Conservation (phyloP, 2,113 vertebrate species). For the Hippocampus mohnikei region DNA sequence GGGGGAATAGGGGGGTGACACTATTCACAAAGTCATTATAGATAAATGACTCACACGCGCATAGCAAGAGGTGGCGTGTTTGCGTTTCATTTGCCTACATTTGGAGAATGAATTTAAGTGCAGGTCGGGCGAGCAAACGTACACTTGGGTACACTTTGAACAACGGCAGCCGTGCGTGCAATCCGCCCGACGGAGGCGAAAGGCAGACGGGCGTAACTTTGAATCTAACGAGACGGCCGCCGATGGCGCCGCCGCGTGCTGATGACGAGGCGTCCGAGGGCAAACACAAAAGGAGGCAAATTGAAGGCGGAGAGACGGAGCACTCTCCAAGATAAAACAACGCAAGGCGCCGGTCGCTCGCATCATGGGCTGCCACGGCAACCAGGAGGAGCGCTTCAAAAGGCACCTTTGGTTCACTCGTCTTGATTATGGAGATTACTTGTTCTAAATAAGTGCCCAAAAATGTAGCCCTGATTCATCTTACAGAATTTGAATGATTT, state of each 20-base stretch:
- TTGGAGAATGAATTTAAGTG: constrained; percentile 54
- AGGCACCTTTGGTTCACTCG: constrained; percentile 16
- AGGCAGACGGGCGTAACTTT: constrained; percentile 28
- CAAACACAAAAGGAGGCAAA: constrained; percentile 1
- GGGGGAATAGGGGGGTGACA: constrained; percentile 71
- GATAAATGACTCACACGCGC: constrained; percentile 79
- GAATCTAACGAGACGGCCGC: constrained; percentile 25
- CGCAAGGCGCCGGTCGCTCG: constrained; percentile 23
- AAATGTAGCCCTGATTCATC: not conserved
- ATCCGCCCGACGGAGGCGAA: constrained; percentile 41
- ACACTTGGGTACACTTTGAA: constrained; percentile 51
- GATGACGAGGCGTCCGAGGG: constrained; percentile 9
- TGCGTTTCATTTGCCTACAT: constrained; percentile 61
- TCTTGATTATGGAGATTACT: not conserved
- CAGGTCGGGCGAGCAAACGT: constrained; percentile 45
- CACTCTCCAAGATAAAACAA: constrained; percentile 32
- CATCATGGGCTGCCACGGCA: constrained; percentile 34
- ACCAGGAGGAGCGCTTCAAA: constrained; percentile 28
- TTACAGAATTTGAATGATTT: not conserved
- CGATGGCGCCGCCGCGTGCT: constrained; percentile 4
- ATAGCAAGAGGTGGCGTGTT: constrained; percentile 31
- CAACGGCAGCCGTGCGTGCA: constrained; percentile 50
- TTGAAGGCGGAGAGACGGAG: constrained; percentile 1
- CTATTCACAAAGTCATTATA: constrained; percentile 89
- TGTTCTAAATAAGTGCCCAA: not conserved